A percentile compares a stretch with the other conserved stretches of the same genome.
These are phyloP conservation scores for Drosophila kuntzei DNA, from an alignment of 2,888 invertebrate species.

Conservation along the genomic window DNA sequence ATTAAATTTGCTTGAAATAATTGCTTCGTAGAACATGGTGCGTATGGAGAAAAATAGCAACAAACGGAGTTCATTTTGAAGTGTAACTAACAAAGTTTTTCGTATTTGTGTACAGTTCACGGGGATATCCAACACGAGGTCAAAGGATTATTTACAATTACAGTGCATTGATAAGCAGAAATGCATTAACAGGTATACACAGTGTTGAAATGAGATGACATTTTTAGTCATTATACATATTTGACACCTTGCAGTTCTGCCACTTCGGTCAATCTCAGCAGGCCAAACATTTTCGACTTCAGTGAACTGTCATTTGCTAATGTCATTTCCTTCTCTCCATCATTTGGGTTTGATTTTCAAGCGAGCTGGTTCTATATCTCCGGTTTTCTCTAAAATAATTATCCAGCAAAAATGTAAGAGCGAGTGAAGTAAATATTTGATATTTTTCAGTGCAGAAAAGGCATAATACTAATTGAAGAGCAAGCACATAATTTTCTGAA, in stretches of 20 bases:
- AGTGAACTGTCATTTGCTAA: slow-evolving; percentile 48
- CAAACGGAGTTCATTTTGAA: neutral
- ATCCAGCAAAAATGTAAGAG: slow-evolving; percentile 54
- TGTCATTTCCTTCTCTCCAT: slow-evolving; percentile 13
- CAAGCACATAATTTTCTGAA: slow-evolving; percentile 20
- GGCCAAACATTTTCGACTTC: slow-evolving; percentile 23
- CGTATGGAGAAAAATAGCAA: neutral
- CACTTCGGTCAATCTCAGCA: slow-evolving; percentile 37
- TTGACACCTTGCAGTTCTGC: slow-evolving; percentile 8
- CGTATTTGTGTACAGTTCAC: slow-evolving; percentile 24
- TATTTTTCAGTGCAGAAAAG: slow-evolving; percentile 17
- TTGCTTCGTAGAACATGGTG: slow-evolving; percentile 36
- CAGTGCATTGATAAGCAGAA: slow-evolving; percentile 15
- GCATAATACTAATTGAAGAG: slow-evolving; percentile 18
- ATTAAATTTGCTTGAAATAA: neutral
- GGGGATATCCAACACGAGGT: slow-evolving; percentile 4
- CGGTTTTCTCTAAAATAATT: slow-evolving; percentile 23
- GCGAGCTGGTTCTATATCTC: slow-evolving; percentile 43
- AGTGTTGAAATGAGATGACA: too few relatives aligned
- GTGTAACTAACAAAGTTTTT: neutral
- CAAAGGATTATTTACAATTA: slow-evolving; percentile 41
- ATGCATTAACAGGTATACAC: slow-evolving; percentile 32
- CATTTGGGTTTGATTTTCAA: slow-evolving; percentile 46
- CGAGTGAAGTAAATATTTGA: slow-evolving; percentile 13
- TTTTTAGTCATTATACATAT: neutral